A percentile compares a stretch with the other conserved stretches of the same genome.
phyloP scores from a whole-genome alignment of 2,797 vertebrate genomes.

The Botia almorhae region DNA sequence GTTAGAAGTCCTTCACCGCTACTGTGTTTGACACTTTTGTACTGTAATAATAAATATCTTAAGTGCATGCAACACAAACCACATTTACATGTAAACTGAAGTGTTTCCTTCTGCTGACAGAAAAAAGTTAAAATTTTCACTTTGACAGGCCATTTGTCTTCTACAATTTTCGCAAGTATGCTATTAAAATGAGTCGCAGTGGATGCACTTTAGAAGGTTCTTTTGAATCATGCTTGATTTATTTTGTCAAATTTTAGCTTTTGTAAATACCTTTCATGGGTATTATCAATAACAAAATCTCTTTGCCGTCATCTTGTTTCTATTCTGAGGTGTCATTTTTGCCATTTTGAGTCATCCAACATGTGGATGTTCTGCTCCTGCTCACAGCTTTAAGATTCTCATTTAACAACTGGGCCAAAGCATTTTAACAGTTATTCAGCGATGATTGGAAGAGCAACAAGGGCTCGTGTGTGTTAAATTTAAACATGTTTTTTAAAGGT shows the following conservation, averaged over 20 bases:
- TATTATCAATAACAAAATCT: neutral
- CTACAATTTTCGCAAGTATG: too few species aligned
- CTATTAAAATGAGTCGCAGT: too few species aligned
- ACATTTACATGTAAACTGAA: too few species aligned
- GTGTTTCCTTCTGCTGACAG: too few species aligned
- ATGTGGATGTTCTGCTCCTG: neutral
- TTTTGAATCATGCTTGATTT: neutral
- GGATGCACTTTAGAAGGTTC: too few species aligned
- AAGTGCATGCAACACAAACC: neutral
- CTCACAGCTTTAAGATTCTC: neutral
- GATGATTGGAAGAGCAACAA: neutral
- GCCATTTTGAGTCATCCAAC: neutral
- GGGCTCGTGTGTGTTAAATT: neutral
- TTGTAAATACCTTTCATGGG: constrained; percentile 17
- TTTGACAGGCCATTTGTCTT: too few species aligned
- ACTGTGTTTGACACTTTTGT: neutral
- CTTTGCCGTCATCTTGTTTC: constrained; percentile 1
- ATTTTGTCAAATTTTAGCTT: neutral
- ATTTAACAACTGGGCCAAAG: neutral
- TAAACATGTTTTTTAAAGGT: neutral
- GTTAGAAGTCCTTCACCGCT: too few species aligned
- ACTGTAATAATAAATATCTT: too few species aligned
- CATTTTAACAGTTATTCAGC: neutral
- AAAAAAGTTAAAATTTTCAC: too few species aligned
- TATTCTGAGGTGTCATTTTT: constrained; percentile 2